Base-by-base conservation (phyloP, 2,797 vertebrate genomes). In the Arrhamphus sclerolepis region DNA sequence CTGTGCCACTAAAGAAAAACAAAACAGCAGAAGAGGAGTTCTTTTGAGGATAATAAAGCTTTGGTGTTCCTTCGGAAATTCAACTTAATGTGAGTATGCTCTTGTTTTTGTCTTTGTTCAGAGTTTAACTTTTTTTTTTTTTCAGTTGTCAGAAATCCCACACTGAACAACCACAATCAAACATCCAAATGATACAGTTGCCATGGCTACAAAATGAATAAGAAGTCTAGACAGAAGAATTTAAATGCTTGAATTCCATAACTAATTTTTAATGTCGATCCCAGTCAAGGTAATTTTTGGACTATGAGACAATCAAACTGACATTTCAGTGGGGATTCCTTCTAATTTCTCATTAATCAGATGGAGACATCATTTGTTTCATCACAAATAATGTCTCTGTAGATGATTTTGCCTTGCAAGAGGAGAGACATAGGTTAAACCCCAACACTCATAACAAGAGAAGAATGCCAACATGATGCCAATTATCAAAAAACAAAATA, bases 31-130 rank as follows among this genome's bases (percentile, higher is more conserved):
- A 71, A 55, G 56, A 75, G 28, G 50, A 70, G 56, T 40, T 42
- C 62, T 52, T 78, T 38, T 66, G 50, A 63, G 62, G 62, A 41
- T 57, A 66, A 66, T 61, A 70, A 73, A 80, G 42, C 44, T 26
- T 50, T 9, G 4, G 44, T 34, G 61, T 62, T 74, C 28, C 58
- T 66, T 14, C 43, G 59, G 54, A 76, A 78, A 52, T 41, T n/a
- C 31, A 47, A 6, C 42, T 54, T 40, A 61, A 66, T 69, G 46
- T 40, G 69, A 62, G 64, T 26, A n/a, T 41, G 61, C 58, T 64
- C 75, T 69, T 76, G 53, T 75, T 10, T 63, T 42, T 22, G 56
- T 44, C 65, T 58, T 9, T 69, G 46, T 52, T 71, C 52, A 16
- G 28, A 56, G 53, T 62, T 67, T 46, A 56, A 62, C 52, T 77